Conservation (phyloP, 2,113 vertebrate species). For the Sigmodon hispidus region DNA sequence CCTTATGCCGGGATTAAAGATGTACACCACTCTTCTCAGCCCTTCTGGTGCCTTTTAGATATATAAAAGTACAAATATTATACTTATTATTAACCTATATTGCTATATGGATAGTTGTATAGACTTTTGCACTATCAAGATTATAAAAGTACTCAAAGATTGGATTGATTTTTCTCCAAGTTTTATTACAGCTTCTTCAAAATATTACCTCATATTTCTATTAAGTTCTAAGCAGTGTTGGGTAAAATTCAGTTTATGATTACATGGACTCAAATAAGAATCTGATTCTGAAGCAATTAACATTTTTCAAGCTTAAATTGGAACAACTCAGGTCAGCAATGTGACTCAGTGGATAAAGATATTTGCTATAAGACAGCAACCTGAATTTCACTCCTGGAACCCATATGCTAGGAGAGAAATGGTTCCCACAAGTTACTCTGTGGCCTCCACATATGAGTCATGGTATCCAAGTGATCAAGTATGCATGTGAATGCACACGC, state of each 20-base stretch:
- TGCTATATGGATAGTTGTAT: neutral
- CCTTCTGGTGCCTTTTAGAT: neutral
- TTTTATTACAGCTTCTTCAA: constrained; percentile 52
- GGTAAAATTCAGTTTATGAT: neutral
- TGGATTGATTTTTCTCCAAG: constrained; percentile 11
- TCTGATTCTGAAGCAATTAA: constrained; percentile 3
- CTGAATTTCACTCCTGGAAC: neutral
- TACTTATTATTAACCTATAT: no score
- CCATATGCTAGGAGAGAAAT: neutral
- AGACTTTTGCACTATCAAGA: neutral
- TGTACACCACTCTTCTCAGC: neutral
- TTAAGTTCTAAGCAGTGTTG: constrained; percentile 31
- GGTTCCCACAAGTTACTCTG: neutral
- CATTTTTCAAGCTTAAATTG: constrained; percentile 42
- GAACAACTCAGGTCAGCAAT: neutral
- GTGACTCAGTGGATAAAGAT: neutral
- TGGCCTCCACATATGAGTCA: neutral
- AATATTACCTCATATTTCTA: constrained; percentile 1
- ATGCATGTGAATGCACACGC: neutral
- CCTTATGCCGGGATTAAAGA: neutral
- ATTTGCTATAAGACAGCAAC: neutral
- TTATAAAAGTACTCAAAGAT: constrained; percentile 45
- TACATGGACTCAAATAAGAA: constrained; percentile 24
- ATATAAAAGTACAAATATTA: neutral
- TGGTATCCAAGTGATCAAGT: neutral